Evolutionary conservation across 2,888 invertebrate genomes (phyloP).

Genomic region (Dendrolimus houi): DNA sequence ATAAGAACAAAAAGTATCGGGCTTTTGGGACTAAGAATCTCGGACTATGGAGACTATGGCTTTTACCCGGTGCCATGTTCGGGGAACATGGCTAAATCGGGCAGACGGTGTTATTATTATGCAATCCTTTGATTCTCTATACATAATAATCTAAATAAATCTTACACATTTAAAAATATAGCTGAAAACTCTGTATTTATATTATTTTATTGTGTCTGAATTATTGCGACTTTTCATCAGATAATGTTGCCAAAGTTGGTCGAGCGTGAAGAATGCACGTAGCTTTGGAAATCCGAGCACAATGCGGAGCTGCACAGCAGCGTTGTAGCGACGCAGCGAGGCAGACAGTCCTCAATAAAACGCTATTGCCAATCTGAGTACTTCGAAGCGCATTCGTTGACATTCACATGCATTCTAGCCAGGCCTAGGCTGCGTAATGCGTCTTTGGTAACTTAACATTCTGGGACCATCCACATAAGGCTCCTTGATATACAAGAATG

Average conservation of each 20-base stretch:
- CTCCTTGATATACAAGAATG: too few relatives aligned
- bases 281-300: slow-evolving; percentile 32
- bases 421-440: slow-evolving; percentile 29
- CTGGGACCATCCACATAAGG: too few relatives aligned
- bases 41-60: too few relatives aligned
- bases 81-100: too few relatives aligned
- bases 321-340: slow-evolving; percentile 18
- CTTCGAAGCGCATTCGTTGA: slow-evolving; percentile 20
- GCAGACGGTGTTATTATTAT: too few relatives aligned
- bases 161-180: neutral
- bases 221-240: neutral
- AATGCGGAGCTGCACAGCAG: slow-evolving; percentile 22
- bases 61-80: too few relatives aligned
- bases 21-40: too few relatives aligned
- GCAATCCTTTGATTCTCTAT: too few relatives aligned
- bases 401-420: slow-evolving; percentile 41
- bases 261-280: slow-evolving; percentile 44
- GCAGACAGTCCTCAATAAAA: slow-evolving; percentile 31
- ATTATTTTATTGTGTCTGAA: neutral
- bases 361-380: slow-evolving; percentile 30
- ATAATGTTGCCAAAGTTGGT: slow-evolving; percentile 18
- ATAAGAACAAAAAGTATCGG: too few relatives aligned
- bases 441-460: neutral
- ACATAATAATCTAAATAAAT: too few relatives aligned
- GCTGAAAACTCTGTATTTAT: neutral